Conservation (phyloP, 2,113 vertebrate species). For the Larimichthys crocea region DNA sequence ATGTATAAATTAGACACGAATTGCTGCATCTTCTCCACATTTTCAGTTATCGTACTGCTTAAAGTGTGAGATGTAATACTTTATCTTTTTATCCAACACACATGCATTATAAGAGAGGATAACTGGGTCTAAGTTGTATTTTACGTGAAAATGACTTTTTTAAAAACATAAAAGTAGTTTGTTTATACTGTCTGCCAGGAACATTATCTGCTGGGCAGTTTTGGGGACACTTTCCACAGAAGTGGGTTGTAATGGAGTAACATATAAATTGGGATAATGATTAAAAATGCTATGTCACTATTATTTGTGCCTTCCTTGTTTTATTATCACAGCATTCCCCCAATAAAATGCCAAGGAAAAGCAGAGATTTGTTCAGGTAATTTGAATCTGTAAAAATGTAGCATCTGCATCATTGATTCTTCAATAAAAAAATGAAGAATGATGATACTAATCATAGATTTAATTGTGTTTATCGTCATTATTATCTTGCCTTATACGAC, state of each 20-base stretch:
- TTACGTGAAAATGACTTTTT: conserved; percentile 13
- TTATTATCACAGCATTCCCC: conserved; percentile 6
- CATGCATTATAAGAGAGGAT: neutral
- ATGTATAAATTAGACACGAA: conserved; percentile 34
- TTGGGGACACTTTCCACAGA: neutral
- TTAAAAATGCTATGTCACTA: conserved; percentile 24
- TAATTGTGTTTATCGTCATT: neutral
- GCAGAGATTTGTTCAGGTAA: conserved; percentile 23
- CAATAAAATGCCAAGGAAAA: conserved; percentile 8
- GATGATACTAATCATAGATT: neutral
- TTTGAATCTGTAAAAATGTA: conserved; percentile 8
- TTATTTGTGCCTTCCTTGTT: neutral
- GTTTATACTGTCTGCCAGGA: neutral
- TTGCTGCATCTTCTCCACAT: conserved; percentile 6
- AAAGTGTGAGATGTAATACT: neutral
- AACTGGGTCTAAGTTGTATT: neutral
- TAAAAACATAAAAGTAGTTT: conserved; percentile 6
- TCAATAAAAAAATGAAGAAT: conserved; percentile 11
- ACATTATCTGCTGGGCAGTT: conserved; percentile 17
- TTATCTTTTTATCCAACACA: neutral
- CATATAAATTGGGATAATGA: conserved; percentile 19
- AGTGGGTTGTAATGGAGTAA: neutral
- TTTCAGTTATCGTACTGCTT: neutral
- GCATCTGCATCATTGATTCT: conserved; percentile 15
- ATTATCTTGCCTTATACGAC: neutral